Base-by-base conservation (phyloP, 2,888 invertebrate genomes). In the Gryllus longicercus region DNA sequence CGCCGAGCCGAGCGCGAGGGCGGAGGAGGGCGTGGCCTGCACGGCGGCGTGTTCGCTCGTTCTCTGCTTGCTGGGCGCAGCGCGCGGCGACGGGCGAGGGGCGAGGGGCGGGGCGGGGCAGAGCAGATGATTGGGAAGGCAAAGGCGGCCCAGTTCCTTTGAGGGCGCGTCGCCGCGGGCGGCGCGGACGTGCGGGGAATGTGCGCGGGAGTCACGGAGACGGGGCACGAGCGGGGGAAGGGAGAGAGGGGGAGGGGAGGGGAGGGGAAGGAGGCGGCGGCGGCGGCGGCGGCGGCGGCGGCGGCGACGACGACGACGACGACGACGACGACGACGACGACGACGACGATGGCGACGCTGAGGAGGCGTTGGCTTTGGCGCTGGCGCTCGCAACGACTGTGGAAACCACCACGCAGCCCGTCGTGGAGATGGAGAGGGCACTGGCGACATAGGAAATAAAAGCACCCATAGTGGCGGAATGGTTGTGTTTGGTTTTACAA, bases 71-170 rank as follows among this genome's bases (percentile, higher is more conserved):
- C 38, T 0, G 38, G n/a, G 63, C 63, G 16, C 63, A 63, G n/a
- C 16, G 63, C 14, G 38, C 2, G 16, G 63, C 3, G 63, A 11
- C 0, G 10, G 63, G 63, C 12, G n/a, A 12, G 16, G 16, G 16
- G 63, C 11, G 63, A 2, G 16, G 63, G 16, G n/a, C 3, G 63
- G 38, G 38, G 38, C 63, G 63, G 63, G n/a, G 63, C 14, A 14
- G n/a, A n/a, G 63, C 63, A 63, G 16, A 63, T 63, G 63, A 63
- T 63, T 63, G 63, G 63, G 63, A 63, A 14, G 63, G 63, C 63
- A 63, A 63, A 63, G 63, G 63, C 63, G 63, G 14, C 63, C 63
- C 63, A 63, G 63, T 63, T 63, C 63, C 63, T 63, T 63, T 63
- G 63, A 63, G 63, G 63, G 63, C 63, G 63, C 63, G 14, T n/a